Base-by-base conservation (phyloP, 2,888 invertebrate genomes). In the Harpagoxenus sublaevis region DNA sequence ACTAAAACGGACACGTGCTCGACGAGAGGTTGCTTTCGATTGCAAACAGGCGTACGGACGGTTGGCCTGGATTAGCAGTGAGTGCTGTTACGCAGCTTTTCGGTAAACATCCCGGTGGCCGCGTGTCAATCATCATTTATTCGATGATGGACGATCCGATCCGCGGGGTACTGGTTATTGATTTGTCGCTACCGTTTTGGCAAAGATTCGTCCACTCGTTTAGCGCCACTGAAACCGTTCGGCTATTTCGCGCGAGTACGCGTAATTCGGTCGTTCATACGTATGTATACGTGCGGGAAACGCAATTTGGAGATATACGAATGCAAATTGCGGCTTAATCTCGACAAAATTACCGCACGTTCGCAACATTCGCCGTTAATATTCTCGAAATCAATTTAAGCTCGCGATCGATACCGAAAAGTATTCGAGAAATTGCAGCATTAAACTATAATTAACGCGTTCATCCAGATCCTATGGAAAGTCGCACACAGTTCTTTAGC, bases 121-220 rank as follows among this genome's bases (percentile, higher is more conserved):
- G 23, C 53, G 78, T 60, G 78, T 78, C 78, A 68, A 83, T 83
- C 83, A 83, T 78, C 66, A 66, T 78, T 83, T 68, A 78, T 66
- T 28, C 60, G 48, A 77, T 57, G 77, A 77, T 66, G 48, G 48
- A 83, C 57, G 78, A 42, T 66, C 39, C 78, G 42, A 68, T 83
- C 66, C 39, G 5, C 35, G 12, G 12, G 6, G 48, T 42, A 60
- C 53, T 75, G 65, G 60, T 31, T 83, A 77, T 83, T 66, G 83
- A 83, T 83, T 83, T 57, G 48, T 63, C 53, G 28, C 63, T 45
- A 6, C 23, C 45, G 18, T 10, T 35, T 51, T 63, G 82, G 9
- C 28, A 18, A 73, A 79, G 60, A 79, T 60, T 71, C 73, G 39
- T 31, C 28, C 57, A 71, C 35, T 79, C 71, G 18, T 63, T 63